A percentile compares a stretch with the other conserved stretches of the same genome.
Conservation (phyloP, 2,113 vertebrate genomes). For the Phainopepla nitens region DNA sequence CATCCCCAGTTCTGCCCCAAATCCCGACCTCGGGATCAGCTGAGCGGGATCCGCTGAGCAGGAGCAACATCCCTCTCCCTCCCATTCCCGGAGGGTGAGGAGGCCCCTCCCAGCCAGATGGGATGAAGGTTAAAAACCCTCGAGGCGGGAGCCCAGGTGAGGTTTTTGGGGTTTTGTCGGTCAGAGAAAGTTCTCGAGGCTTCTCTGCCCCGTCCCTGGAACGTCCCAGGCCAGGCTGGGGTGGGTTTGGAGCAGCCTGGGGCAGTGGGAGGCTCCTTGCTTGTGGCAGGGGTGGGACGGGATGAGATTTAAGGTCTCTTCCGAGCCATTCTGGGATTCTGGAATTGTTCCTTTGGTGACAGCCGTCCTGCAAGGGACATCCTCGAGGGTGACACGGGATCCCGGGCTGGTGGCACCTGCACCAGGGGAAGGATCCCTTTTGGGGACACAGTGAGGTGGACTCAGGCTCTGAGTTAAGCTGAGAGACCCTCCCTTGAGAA, state of each 20-base stretch:
- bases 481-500: fast-evolving
- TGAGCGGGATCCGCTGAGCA: too few relatives aligned
- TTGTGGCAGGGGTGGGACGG: fast-evolving
- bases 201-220: not conserved
- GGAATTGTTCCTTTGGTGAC: not conserved
- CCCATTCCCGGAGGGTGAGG: fast-evolving
- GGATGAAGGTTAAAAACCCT: not conserved
- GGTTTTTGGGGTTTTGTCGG: fast-evolving
- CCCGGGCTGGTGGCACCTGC: fast-evolving
- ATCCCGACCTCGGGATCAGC: too few relatives aligned
- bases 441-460: too few relatives aligned
- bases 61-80: not conserved
- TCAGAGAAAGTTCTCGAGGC: fast-evolving
- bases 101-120: fast-evolving
- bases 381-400: fast-evolving
- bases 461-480: not conserved
- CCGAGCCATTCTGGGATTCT: fast-evolving
- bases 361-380: fast-evolving
- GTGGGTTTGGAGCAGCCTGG: not conserved
- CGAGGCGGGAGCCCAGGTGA: fast-evolving
- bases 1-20: too few relatives aligned
- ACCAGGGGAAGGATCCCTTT: fast-evolving
- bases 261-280: fast-evolving
- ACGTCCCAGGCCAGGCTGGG: fast-evolving
- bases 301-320: not conserved